These are phyloP conservation scores for Calidris pugnax DNA, from an alignment of 2,113 vertebrate genomes.

Conservation along the genomic window DNA sequence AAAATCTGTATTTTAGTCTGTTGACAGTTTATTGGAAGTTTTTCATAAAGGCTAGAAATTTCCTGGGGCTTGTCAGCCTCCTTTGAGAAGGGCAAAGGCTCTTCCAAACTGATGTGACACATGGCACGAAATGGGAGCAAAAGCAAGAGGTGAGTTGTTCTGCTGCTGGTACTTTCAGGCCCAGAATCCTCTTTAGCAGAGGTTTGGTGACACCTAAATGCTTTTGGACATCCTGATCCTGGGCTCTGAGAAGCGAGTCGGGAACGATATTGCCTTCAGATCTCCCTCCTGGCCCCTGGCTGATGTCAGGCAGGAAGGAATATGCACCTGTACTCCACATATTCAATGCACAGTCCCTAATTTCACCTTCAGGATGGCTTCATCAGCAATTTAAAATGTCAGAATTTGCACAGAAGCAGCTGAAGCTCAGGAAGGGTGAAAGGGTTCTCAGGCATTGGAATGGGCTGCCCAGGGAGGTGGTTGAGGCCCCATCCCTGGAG, in stretches of 20 bases:
- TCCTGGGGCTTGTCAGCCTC: not conserved
- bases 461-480: too few relatives aligned
- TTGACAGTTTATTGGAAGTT: not conserved
- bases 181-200: not conserved
- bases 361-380: not conserved
- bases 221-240: not conserved
- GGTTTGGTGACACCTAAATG: not conserved
- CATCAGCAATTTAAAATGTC: not conserved
- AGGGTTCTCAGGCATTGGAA: too few relatives aligned
- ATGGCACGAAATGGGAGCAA: not conserved
- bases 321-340: too few relatives aligned
- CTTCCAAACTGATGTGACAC: not conserved
- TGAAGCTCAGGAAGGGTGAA: not conserved
- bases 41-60: not conserved
- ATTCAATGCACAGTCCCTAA: not conserved
- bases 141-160: not conserved
- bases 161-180: not conserved
- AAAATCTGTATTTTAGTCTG: not conserved
- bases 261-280: not conserved
- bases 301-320: not conserved
- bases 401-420: not conserved
- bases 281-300: not conserved
- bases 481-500: too few relatives aligned
- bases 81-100: not conserved
- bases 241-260: not conserved